A percentile compares a stretch with the other conserved stretches of the same genome.
These are phyloP conservation scores for Parazoanthus swiftii DNA, from an alignment of 92 coral and sea anemone genomes.

Conservation along the genomic window DNA sequence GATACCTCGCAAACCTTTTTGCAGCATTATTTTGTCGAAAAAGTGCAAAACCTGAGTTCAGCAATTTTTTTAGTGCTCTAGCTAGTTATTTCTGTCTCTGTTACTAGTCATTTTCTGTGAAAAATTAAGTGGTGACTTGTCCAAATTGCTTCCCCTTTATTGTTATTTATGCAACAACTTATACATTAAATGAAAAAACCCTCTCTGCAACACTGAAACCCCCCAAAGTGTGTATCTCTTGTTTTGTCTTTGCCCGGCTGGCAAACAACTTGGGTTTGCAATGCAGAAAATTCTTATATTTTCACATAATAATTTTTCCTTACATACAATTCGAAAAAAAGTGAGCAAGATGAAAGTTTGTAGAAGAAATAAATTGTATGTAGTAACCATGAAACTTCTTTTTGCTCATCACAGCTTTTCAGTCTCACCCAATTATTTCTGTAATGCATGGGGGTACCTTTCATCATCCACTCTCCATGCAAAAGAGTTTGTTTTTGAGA, in stretches of 20 bases:
- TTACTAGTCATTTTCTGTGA: constrained; percentile 23
- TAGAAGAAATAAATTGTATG: constrained; percentile 3
- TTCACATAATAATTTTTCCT: constrained; percentile 20
- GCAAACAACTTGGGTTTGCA: constrained; percentile 25
- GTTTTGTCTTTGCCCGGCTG: constrained; percentile 29
- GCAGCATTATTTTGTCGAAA: constrained; percentile 24
- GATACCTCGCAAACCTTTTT: constrained; percentile 13
- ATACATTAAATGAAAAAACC: constrained; percentile 14
- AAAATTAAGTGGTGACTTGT: constrained; percentile 20
- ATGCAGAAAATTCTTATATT: constrained; percentile 12
- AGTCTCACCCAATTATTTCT: constrained; percentile 18
- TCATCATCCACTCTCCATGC: constrained; percentile 30
- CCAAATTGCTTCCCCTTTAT: constrained; percentile 18
- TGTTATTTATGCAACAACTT: constrained; percentile 20
- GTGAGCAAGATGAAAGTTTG: constrained; percentile 23
- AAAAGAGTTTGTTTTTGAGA: constrained; percentile 23
- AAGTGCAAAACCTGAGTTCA: constrained; percentile 21
- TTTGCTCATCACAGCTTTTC: constrained; percentile 27
- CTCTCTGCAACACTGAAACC: constrained; percentile 32
- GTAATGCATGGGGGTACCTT: constrained; percentile 34
- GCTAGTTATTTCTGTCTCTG: constrained; percentile 8
- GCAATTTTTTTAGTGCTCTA: constrained; percentile 27
- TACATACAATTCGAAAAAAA: constrained; percentile 26
- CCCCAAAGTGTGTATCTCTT: constrained; percentile 25
- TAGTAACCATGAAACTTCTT: constrained; percentile 18